These are phyloP conservation scores for Orestias chungarensis DNA, from an alignment of 2,797 vertebrate species.

Conservation along the genomic window DNA sequence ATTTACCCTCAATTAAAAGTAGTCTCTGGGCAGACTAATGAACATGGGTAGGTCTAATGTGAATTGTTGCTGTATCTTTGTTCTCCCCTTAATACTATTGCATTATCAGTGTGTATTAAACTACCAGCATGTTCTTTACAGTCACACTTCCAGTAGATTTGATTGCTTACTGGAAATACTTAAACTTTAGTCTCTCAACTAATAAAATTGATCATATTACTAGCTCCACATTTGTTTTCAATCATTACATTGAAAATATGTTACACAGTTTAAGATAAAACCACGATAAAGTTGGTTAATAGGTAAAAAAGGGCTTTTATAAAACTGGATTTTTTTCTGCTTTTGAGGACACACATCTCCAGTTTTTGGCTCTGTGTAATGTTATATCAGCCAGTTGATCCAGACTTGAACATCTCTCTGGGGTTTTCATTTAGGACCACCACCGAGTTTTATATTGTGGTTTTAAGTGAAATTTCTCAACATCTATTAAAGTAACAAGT, in stretches of 20 bases:
- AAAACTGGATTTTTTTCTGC: slow-evolving; percentile 4
- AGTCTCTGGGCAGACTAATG: slow-evolving; percentile 15
- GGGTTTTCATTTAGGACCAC: slow-evolving; percentile 15
- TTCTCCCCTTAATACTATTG: neutral
- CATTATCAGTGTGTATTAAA: neutral
- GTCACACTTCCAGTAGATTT: neutral
- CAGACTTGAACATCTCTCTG: slow-evolving; percentile 5
- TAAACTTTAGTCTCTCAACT: no score
- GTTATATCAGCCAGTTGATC: slow-evolving; percentile 5
- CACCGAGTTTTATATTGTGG: slow-evolving; percentile 3
- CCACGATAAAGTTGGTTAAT: neutral
- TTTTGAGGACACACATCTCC: neutral
- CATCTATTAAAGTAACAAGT: neutral
- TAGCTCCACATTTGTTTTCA: neutral
- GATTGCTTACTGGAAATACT: neutral
- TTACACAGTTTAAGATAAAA: neutral
- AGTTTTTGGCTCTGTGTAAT: slow-evolving; percentile 8
- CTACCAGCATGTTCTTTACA: neutral
- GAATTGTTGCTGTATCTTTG: neutral
- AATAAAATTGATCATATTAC: neutral
- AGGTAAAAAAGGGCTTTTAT: slow-evolving; percentile 13
- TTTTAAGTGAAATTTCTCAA: slow-evolving; percentile 12
- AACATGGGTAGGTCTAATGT: slow-evolving; percentile 1
- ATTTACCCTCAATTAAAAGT: slow-evolving; percentile 27
- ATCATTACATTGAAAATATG: neutral